Percentiles rank a stretch among this genome's conserved stretches.
phyloP scores from a whole-genome alignment of 2,797 vertebrate genomes.

The Fundulus diaphanus region DNA sequence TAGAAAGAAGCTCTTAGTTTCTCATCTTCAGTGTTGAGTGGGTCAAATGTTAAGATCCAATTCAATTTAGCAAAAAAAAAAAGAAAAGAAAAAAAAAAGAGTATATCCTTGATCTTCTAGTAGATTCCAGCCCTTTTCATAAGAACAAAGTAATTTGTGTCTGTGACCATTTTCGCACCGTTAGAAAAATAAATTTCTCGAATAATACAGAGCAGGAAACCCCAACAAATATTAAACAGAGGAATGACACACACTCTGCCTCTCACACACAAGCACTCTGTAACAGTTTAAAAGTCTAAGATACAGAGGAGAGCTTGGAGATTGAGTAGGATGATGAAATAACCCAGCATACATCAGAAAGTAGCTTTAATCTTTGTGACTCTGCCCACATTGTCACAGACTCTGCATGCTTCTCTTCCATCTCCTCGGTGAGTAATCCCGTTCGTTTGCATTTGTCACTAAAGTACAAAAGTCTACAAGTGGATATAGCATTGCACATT shows the following conservation, averaged over 20 bases:
- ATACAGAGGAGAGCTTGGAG: slow-evolving; percentile 71
- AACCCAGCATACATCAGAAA: slow-evolving; percentile 63
- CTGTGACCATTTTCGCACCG: slow-evolving; percentile 68
- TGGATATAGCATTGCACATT: slow-evolving; percentile 86
- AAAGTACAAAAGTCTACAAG: slow-evolving; percentile 69
- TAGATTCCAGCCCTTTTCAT: slow-evolving; percentile 80
- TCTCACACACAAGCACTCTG: slow-evolving; percentile 42
- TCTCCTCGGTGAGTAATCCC: slow-evolving; percentile 64
- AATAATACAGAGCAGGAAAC: slow-evolving; percentile 66
- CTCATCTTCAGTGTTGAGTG: no score
- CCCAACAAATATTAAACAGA: slow-evolving; percentile 62
- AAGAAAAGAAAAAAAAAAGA: slow-evolving; percentile 53
- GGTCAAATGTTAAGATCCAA: slow-evolving; percentile 22
- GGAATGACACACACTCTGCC: slow-evolving; percentile 37
- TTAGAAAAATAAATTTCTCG: slow-evolving; percentile 78
- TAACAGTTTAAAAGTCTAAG: slow-evolving; percentile 65
- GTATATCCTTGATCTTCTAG: slow-evolving; percentile 68
- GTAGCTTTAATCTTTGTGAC: slow-evolving; percentile 55
- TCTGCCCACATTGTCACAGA: slow-evolving; percentile 10
- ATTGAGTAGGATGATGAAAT: slow-evolving; percentile 58
- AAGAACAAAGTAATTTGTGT: slow-evolving; percentile 66
- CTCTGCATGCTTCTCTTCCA: slow-evolving; percentile 25
- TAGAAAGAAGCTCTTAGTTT: no score
- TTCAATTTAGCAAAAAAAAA: slow-evolving; percentile 27
- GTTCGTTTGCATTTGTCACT: slow-evolving; percentile 74